Base-by-base conservation (phyloP, 2,888 invertebrate genomes). In the Euplexia lucipara region DNA sequence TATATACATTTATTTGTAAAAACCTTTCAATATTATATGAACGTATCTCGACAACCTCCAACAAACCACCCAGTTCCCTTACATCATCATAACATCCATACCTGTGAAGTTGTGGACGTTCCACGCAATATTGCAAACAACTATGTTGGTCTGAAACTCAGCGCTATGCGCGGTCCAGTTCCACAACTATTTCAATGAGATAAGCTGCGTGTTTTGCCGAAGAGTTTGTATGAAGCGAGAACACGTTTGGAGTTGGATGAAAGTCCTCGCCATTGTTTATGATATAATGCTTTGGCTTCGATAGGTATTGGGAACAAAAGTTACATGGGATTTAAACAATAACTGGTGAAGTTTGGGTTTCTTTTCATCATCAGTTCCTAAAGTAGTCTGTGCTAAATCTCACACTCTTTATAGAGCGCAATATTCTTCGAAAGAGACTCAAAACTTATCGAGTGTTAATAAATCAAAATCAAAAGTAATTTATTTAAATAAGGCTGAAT, bases 131-230 rank as follows among this genome's bases (percentile, higher is more conserved):
- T 42, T 48, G 37, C 18, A 1, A 39, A 20, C n/a, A 57, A 72
- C 56, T 61, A 73, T 53, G 52, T 53, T 44, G 65, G 16, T 34
- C 39, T 26, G 45, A 54, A 54, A 45, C 47, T 53, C 42, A 16
- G 4, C 16, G 65, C 14, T 30, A 35, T 34, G 45, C 58, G 51
- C 48, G 53, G 41, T 61, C 57, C 71, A 73, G 74, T 73, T 72
- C 9, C 14, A 1, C 44, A 72, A 72, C 74, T 53, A 72, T 72
- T 72, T 45, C 68, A 72, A 72, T 72, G 61, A 57, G 61, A 58
- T 72, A 52, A 32, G 35, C 48, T 20, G 32, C 57, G 14, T 58
- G 52, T 51, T 61, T 9, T 10, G 8, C 4, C 30, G 1, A 58
- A 52, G 54, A 72, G 66, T 72, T 72, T 34, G 42, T 60, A 18